Evolutionary conservation across 2,888 invertebrate genomes (phyloP).

Genomic region (Latrodectus elegans): DNA sequence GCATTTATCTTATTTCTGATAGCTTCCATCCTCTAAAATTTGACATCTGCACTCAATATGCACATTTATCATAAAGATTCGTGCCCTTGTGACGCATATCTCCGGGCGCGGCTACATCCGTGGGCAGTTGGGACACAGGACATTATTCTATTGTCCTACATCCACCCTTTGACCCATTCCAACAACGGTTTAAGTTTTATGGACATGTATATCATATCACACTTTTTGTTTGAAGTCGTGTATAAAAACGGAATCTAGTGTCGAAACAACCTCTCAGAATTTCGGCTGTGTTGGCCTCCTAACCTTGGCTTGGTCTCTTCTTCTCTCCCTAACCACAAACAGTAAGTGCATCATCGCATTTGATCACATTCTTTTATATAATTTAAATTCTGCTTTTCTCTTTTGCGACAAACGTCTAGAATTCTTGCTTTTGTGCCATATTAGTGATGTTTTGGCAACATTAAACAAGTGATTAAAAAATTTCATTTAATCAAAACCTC

Average conservation of each 20-base stretch:
- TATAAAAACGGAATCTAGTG: constrained; percentile 4
- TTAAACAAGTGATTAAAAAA: neutral
- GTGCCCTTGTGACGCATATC: constrained; percentile 8
- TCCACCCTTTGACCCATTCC: constrained; percentile 18
- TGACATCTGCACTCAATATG: constrained; percentile 14
- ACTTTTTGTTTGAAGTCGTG: neutral
- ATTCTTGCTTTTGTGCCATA: too few species aligned
- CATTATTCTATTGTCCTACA: constrained; percentile 8
- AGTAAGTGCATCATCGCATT: too few species aligned
- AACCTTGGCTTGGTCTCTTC: constrained; percentile 15
- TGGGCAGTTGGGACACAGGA: constrained; percentile 25
- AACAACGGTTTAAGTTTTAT: neutral
- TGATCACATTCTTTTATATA: too few species aligned
- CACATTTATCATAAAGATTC: constrained; percentile 30
- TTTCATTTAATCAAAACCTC: neutral
- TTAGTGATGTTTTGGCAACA: too few species aligned
- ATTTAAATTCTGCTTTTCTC: too few species aligned
- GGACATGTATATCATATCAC: constrained; percentile 5
- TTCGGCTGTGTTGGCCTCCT: constrained; percentile 20
- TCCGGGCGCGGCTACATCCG: constrained; percentile 27
- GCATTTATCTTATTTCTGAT: constrained; percentile 4
- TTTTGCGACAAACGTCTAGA: too few species aligned
- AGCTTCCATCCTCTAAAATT: constrained; percentile 5
- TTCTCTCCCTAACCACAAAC: neutral
- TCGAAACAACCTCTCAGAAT: constrained; percentile 13